Evolutionary conservation across 64 coral and sea anemone genomes (phyloP).

Genomic region (Montipora cactus): DNA sequence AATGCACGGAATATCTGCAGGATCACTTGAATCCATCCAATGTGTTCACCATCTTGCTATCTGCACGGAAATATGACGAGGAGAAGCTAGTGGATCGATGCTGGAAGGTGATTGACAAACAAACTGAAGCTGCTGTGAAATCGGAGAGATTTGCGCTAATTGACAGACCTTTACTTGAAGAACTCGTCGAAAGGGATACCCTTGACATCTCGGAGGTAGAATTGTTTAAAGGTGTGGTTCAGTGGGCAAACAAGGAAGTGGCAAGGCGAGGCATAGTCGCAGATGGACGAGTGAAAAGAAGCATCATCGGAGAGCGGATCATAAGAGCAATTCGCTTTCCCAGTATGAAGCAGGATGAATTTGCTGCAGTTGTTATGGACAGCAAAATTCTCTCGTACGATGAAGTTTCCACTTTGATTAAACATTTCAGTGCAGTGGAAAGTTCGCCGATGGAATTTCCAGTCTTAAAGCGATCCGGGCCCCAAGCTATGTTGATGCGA

Average conservation of each 20-base stretch:
- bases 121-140: slow-evolving; percentile 14
- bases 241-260: neutral
- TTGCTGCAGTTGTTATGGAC: neutral
- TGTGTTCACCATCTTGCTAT: too few relatives aligned
- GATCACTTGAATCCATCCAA: too few relatives aligned
- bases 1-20: too few relatives aligned
- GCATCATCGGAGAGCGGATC: neutral
- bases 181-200: slow-evolving; percentile 8
- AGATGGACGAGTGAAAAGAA: neutral
- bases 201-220: neutral
- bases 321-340: neutral
- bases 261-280: neutral
- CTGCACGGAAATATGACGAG: slow-evolving; percentile 1
- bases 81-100: neutral
- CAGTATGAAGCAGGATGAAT: neutral
- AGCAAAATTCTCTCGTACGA: too few relatives aligned
- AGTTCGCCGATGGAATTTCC: too few relatives aligned
- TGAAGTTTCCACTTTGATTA: too few relatives aligned
- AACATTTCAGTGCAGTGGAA: too few relatives aligned
- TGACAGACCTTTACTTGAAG: neutral
- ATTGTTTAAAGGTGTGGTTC: neutral
- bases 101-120: slow-evolving; percentile 9
- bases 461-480: too few relatives aligned
- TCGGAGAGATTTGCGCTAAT: slow-evolving; percentile 13
- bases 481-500: too few relatives aligned